Conservation (phyloP, 37 sponge, comb jelly and placozoan species). For the Diacarnus erythraeanus region DNA sequence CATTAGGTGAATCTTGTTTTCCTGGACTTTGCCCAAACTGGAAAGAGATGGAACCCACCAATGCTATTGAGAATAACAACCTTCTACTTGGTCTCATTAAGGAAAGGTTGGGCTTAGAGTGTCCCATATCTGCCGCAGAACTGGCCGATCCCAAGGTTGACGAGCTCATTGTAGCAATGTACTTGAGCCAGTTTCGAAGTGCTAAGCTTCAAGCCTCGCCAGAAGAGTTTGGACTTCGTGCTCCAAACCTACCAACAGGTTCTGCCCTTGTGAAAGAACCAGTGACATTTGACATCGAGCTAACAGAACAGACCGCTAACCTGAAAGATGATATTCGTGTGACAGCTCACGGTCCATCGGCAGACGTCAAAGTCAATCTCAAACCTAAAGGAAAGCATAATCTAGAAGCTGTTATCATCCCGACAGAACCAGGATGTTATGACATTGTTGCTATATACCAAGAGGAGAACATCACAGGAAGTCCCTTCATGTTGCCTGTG, state of each 20-base stretch:
- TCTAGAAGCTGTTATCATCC: constrained; percentile 24
- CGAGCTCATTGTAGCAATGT: constrained; percentile 73
- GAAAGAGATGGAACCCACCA: constrained; percentile 57
- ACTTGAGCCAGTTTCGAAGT: constrained; percentile 66
- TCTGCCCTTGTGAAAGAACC: constrained; percentile 35
- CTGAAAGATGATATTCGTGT: constrained; percentile 41
- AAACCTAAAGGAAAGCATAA: constrained; percentile 5
- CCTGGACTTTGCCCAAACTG: constrained; percentile 72
- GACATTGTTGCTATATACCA: constrained; percentile 41
- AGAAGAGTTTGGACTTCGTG: constrained; percentile 37
- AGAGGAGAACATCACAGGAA: constrained; percentile 59
- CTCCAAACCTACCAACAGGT: constrained; percentile 23
- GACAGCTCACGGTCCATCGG: constrained; percentile 54
- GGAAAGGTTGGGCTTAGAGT: constrained; percentile 29
- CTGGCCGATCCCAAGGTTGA: constrained; percentile 84
- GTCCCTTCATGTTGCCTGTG: constrained; percentile 57
- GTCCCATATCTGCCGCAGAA: constrained; percentile 54
- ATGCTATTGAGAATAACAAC: constrained; percentile 57
- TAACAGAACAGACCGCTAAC: constrained; percentile 34
- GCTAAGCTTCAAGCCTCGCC: constrained; percentile 50
- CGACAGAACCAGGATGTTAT: constrained; percentile 54
- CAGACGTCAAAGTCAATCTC: constrained; percentile 39
- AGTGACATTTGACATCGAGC: constrained; percentile 39
- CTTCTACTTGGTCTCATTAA: constrained; percentile 41
- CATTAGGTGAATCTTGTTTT: constrained; percentile 71